Conservation (phyloP, 2,797 vertebrate species). For the Pangasius mekongensis region DNA sequence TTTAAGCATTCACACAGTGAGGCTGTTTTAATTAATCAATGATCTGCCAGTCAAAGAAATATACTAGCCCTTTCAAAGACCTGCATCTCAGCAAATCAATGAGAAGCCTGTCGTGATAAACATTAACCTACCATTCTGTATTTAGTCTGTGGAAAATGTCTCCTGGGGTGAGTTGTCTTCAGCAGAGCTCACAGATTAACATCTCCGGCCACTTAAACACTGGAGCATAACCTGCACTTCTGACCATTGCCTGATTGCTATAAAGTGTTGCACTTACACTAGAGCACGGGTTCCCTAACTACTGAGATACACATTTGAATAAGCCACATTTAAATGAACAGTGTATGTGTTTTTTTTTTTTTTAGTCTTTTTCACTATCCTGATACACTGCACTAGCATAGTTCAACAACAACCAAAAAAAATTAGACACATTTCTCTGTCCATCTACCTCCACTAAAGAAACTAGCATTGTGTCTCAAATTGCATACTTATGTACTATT, state of each 20-base stretch:
- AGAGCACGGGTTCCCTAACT: not conserved
- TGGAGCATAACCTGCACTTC: not conserved
- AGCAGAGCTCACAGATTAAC: not conserved
- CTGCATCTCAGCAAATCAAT: not conserved
- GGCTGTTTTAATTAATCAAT: not conserved
- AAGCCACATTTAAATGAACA: too few species aligned
- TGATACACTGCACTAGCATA: too few species aligned
- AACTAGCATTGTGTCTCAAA: too few species aligned
- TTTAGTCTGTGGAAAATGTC: not conserved
- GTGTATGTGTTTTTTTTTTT: too few species aligned
- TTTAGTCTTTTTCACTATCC: too few species aligned
- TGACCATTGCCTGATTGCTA: not conserved
- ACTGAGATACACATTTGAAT: not conserved
- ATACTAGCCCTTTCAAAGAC: not conserved
- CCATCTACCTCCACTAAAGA: not conserved
- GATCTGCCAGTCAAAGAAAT: conserved; percentile 2
- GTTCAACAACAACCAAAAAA: too few species aligned
- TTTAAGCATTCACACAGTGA: not conserved
- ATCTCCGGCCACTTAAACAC: not conserved
- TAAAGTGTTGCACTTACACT: not conserved
- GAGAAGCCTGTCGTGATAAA: not conserved
- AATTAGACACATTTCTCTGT: too few species aligned
- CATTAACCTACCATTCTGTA: not conserved
- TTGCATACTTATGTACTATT: not conserved
- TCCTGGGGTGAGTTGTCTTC: not conserved